These are phyloP conservation scores for Caenorhabditis uteleia DNA, from an alignment of 2,888 invertebrate species.

Conservation along the genomic window DNA sequence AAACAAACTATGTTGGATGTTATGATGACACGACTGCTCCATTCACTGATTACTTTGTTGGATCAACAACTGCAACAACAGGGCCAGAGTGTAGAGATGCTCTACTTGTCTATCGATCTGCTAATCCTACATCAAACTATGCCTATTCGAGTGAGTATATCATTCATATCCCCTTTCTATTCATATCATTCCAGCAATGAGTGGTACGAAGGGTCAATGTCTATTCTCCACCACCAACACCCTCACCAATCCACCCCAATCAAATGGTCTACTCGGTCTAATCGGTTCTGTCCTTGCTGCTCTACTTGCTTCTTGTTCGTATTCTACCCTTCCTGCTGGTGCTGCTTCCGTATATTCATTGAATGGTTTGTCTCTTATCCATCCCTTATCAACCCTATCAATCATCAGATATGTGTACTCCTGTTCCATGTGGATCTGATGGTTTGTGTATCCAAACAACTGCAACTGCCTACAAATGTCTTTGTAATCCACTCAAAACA, in stretches of 20 bases:
- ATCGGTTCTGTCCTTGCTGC: slow-evolving; percentile 13
- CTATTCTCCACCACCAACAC: slow-evolving; percentile 28
- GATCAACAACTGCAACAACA: slow-evolving; percentile 20
- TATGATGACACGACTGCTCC: slow-evolving; percentile 29
- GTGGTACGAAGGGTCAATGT: slow-evolving; percentile 28
- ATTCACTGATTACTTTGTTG: slow-evolving; percentile 26
- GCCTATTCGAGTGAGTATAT: slow-evolving; percentile 17
- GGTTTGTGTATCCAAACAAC: slow-evolving; percentile 34
- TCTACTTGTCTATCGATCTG: slow-evolving; percentile 19
- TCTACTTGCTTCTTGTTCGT: slow-evolving; percentile 25
- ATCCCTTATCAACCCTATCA: not conserved
- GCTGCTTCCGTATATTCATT: slow-evolving; percentile 27
- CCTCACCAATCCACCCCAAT: slow-evolving; percentile 14
- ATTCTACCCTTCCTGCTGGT: slow-evolving; percentile 17
- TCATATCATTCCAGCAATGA: slow-evolving; percentile 25
- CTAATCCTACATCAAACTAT: slow-evolving; percentile 32
- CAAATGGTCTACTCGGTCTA: slow-evolving; percentile 1
- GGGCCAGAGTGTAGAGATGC: slow-evolving; percentile 30
- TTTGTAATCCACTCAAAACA: slow-evolving; percentile 19
- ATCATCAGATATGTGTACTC: slow-evolving; percentile 21
- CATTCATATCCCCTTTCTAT: not conserved
- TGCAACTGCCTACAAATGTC: slow-evolving; percentile 15
- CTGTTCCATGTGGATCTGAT: slow-evolving; percentile 16
- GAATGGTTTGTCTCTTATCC: slow-evolving; percentile 6
- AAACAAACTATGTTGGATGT: slow-evolving; percentile 28